Evolutionary conservation across 2,797 vertebrate species (phyloP).

Genomic region (Balearica regulorum): DNA sequence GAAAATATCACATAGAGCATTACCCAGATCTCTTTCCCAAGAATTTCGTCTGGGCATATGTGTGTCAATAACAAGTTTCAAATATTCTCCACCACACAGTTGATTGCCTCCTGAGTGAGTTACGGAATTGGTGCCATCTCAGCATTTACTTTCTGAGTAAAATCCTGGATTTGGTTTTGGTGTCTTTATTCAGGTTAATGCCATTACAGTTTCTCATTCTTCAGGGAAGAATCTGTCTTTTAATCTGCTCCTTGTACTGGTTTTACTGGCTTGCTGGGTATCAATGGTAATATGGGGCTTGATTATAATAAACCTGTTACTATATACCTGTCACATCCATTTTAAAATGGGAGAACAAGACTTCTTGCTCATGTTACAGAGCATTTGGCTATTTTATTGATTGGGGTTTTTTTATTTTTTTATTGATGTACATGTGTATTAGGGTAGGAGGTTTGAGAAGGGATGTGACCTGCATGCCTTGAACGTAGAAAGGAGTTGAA

Average conservation of each 20-base stretch:
- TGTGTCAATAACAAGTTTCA: background rate
- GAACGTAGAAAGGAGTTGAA: background rate
- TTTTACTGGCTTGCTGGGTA: background rate
- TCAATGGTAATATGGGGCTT: background rate
- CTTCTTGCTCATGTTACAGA: background rate
- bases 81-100: background rate
- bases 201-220: background rate
- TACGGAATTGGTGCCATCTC: background rate
- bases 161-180: background rate
- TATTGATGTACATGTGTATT: background rate
- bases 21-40: background rate
- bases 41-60: accelerated
- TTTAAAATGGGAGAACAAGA: background rate
- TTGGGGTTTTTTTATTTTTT: background rate
- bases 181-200: background rate
- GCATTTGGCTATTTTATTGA: background rate
- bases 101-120: background rate
- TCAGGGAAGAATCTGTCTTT: background rate
- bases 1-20: background rate
- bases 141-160: background rate
- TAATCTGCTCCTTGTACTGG: background rate
- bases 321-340: background rate
- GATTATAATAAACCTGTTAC: background rate
- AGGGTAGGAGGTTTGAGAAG: accelerated
- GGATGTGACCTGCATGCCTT: background rate